A percentile compares a stretch with the other conserved stretches of the same genome.
Conservation (phyloP, 2,888 invertebrate species). For the Nomada hirtipes region DNA sequence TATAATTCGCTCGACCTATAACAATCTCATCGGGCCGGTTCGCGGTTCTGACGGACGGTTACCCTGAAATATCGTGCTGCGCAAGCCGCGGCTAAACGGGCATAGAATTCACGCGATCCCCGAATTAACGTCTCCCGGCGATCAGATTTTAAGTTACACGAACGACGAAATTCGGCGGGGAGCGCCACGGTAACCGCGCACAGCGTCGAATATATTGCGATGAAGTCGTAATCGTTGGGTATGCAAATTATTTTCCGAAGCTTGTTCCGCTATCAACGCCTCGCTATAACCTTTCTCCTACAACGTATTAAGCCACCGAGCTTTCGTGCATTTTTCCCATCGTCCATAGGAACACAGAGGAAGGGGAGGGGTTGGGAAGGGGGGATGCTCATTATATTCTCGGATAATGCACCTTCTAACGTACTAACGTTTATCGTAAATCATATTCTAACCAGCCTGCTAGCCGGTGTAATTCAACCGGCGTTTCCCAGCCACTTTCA, state of each 20-base stretch:
- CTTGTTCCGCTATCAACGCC: constrained; percentile 61
- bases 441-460: constrained; percentile 7
- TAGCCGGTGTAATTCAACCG: neutral
- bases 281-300: constrained; percentile 44
- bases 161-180: constrained; percentile 10
- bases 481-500: neutral
- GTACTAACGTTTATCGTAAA: constrained; percentile 22
- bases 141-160: constrained; percentile 5
- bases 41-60: neutral
- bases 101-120: constrained; percentile 20
- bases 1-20: constrained; percentile 16
- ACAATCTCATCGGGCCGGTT: constrained; percentile 21
- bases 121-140: constrained; percentile 35
- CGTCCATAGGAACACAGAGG: neutral
- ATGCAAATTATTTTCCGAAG: constrained; percentile 72
- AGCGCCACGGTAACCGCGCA: neutral
- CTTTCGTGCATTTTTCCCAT: constrained; percentile 37
- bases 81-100: neutral
- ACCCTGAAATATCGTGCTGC: constrained; percentile 21
- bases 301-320: constrained; percentile 44
- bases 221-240: constrained; percentile 73
- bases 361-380: neutral
- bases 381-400: neutral
- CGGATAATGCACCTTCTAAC: constrained; percentile 1
- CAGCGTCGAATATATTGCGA: constrained; percentile 64